These are phyloP conservation scores for Chloropsis cyanopogon DNA, from an alignment of 2,113 vertebrate species.

Conservation along the genomic window DNA sequence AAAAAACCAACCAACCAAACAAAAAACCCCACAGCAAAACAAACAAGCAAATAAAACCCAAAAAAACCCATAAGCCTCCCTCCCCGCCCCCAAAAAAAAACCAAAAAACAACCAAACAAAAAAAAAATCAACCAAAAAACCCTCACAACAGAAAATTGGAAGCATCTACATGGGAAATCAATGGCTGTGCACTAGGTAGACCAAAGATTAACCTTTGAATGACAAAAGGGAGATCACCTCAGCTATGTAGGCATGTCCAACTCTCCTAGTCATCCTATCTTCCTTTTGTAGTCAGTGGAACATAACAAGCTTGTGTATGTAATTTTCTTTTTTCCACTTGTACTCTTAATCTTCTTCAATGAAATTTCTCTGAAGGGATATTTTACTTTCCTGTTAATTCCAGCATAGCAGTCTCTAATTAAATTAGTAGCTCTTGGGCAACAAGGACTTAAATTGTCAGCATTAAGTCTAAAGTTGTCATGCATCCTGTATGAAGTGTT, in stretches of 20 bases:
- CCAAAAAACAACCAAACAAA: no score
- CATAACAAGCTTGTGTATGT: background rate
- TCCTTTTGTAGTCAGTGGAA: background rate
- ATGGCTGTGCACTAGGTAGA: background rate
- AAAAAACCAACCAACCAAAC: background rate
- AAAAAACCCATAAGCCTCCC: no score
- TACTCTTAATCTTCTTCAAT: background rate
- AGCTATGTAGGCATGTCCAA: background rate
- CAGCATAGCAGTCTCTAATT: conserved; percentile 3
- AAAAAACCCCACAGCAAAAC: no score
- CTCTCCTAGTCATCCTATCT: background rate
- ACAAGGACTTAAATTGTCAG: conserved; percentile 8
- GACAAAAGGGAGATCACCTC: background rate
- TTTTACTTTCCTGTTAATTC: conserved; percentile 24
- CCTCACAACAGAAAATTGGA: background rate
- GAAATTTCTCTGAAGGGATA: conserved; percentile 15
- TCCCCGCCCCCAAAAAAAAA: no score
- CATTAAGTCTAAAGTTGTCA: background rate
- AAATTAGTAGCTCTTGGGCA: conserved; percentile 40
- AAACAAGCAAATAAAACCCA: no score
- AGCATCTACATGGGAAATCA: background rate
- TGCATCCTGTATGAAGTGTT: background rate
- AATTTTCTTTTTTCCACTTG: background rate
- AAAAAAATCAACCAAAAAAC: background rate
- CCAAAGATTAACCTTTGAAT: background rate